phyloP scores from a whole-genome alignment of 2,888 invertebrate genomes.

The Acanthosepion lycidas region DNA sequence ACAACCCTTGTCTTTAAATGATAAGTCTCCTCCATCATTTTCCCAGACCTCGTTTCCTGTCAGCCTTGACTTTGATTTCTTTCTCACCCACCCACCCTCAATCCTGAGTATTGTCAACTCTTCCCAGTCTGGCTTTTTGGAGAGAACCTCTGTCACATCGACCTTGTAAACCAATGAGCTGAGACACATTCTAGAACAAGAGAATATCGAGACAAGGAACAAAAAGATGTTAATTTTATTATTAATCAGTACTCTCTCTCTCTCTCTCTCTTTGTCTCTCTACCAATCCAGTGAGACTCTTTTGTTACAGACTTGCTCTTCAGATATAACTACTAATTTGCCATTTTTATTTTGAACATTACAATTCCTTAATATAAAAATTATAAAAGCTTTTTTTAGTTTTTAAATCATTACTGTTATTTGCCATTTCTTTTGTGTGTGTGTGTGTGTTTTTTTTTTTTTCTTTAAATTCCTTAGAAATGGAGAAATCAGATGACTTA shows the following conservation, averaged over 20 bases:
- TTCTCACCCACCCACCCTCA: not conserved
- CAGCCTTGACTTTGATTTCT: not conserved
- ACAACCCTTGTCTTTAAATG: not conserved
- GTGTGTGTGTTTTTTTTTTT: too few relatives aligned
- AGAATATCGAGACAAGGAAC: not conserved
- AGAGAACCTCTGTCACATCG: not conserved
- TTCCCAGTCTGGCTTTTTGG: not conserved
- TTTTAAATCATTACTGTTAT: too few relatives aligned
- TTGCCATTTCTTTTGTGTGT: too few relatives aligned
- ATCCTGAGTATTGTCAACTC: too few relatives aligned
- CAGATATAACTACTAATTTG: not conserved
- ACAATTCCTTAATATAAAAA: too few relatives aligned
- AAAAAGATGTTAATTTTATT: not conserved
- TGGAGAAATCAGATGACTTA: too few relatives aligned
- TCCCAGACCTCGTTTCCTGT: not conserved
- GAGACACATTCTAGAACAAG: not conserved
- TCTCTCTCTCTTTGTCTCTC: not conserved
- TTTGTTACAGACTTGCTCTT: not conserved
- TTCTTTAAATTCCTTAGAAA: too few relatives aligned
- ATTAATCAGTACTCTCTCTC: not conserved
- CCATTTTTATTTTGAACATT: not conserved
- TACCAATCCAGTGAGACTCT: not conserved
- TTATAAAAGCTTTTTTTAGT: too few relatives aligned
- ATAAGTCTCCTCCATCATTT: not conserved
- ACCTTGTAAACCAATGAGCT: not conserved